Evolutionary conservation across 92 coral and sea anemone genomes (phyloP), one percentile per base, ranked within the genome.

Genomic region (Parazoanthus atlanticus): DNA sequence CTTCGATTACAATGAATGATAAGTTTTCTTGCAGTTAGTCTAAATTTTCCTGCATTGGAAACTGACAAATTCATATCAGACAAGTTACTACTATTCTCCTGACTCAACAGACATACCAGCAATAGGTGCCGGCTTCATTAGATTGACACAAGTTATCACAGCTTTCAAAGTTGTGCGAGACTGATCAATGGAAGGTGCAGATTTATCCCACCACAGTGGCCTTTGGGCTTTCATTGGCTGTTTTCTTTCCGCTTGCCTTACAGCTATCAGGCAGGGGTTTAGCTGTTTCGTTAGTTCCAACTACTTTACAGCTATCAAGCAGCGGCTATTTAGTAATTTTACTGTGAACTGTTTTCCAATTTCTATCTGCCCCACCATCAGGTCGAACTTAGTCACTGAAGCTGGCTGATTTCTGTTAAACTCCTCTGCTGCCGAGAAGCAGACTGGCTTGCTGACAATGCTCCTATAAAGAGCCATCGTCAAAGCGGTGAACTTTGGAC

Each of bases 271-370:
- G 17, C 74, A 70, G 23, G 0, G 74, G 29, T 70, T 21, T 25
- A 70, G 30, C 74, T 70, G 74, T 13, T 10, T 49, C 19, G 3
- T 70, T 70, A 25, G 74, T 70, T 70, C 29, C 74, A 70, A 9
- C 74, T 70, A 36, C 74, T 70, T 2, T 70, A 70, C 74, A 70
- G 74, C 74, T 29, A 70, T 26, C 77, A 73, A 73, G 77, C 77
- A 73, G 77, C 8, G 77, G 77, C 25, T 73, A 1, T 73, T 73
- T 73, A 73, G 43, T 73, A 73, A 3, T 73, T 0, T 70, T 0
- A 31, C 0, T 73, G 41, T 73, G 0, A 3, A 6, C 8, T 61
- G 67, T 19, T 61, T 61, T 61, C 67, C 2, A 0, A 61, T 26
- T 61, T 61, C 67, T 0, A 2, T 61, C n/a, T 61, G n/a, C 67